These are phyloP conservation scores for Quadroppia sp. DNA, from an alignment of 2,888 invertebrate genomes.

Conservation along the genomic window DNA sequence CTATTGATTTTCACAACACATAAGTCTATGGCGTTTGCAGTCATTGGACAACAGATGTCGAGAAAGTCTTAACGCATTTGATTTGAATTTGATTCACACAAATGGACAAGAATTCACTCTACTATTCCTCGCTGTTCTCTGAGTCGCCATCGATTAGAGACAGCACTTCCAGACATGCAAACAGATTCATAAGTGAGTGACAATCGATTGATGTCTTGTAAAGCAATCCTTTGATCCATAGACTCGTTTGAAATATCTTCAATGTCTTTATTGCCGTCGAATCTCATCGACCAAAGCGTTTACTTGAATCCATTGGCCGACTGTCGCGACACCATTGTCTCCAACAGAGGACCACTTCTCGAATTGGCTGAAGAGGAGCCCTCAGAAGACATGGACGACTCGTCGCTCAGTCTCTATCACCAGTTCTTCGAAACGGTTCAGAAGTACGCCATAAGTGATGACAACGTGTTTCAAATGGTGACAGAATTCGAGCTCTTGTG, in stretches of 20 bases:
- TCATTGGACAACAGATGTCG: background rate
- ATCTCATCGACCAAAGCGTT: slow-evolving; percentile 13
- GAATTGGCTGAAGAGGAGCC: background rate
- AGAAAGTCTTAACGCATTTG: background rate
- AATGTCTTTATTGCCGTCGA: slow-evolving; percentile 19
- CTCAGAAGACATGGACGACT: background rate
- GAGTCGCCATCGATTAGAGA: slow-evolving; percentile 26
- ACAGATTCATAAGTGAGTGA: slow-evolving; percentile 5
- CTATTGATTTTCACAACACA: too few relatives aligned
- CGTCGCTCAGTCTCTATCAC: slow-evolving; percentile 13
- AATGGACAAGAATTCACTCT: slow-evolving; percentile 28
- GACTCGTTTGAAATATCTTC: slow-evolving; percentile 28
- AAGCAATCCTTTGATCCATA: background rate
- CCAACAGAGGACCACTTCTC: background rate
- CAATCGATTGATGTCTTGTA: background rate
- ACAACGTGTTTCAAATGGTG: slow-evolving; percentile 60
- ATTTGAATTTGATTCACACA: too few relatives aligned
- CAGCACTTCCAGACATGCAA: slow-evolving; percentile 22
- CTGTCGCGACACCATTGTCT: background rate
- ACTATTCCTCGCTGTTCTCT: background rate
- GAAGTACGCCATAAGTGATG: slow-evolving; percentile 13
- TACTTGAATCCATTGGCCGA: background rate
- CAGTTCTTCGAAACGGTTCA: slow-evolving; percentile 30
- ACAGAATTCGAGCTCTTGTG: slow-evolving; percentile 64
- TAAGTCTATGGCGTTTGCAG: background rate